phyloP scores from a whole-genome alignment of 2,888 invertebrate species.

The Mycalesis mineus region DNA sequence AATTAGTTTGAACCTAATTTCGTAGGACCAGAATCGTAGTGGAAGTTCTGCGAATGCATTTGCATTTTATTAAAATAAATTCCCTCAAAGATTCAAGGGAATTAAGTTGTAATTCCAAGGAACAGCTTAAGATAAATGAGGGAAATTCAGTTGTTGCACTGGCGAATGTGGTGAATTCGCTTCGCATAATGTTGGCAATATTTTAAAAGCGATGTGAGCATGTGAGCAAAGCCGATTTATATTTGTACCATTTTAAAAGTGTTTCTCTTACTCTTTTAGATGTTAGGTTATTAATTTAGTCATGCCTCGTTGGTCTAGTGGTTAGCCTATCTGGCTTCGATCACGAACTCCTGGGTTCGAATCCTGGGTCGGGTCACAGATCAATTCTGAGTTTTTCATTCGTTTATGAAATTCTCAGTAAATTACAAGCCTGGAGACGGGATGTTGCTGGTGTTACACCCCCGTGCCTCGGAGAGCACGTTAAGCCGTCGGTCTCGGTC shows the following conservation, averaged over 20 bases:
- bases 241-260: background rate
- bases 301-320: no score
- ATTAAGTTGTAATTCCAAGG: constrained; percentile 17
- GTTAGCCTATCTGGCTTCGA: no score
- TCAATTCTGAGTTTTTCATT: no score
- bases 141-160: constrained; percentile 14
- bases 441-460: no score
- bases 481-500: no score
- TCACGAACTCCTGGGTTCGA: no score
- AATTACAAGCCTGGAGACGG: no score
- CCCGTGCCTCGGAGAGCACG: no score
- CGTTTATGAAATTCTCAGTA: no score
- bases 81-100: constrained; percentile 14
- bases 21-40: constrained; percentile 8
- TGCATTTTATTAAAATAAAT: constrained; percentile 19
- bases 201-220: background rate
- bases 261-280: no score
- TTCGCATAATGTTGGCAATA: background rate
- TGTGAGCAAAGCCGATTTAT: background rate
- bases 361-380: no score
- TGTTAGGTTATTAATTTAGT: no score
- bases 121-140: constrained; percentile 18
- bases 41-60: constrained; percentile 13
- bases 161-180: background rate
- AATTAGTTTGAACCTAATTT: constrained; percentile 5